Conservation (phyloP, 2,888 invertebrate genomes). For the Scaptomyza cyrtandrae region DNA sequence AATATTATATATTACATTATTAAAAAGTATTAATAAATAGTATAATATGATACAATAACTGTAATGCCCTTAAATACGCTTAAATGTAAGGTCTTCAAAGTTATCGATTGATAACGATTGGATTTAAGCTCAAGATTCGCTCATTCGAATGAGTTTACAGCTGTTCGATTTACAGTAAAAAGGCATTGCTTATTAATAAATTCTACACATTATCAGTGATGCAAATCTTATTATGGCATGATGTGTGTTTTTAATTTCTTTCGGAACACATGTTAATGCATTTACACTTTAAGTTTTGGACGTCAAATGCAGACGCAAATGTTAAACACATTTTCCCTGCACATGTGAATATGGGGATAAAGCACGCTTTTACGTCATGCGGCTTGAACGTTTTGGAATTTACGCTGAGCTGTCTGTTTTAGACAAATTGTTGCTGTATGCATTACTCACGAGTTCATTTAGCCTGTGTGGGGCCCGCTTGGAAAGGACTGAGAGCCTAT, state of each 20-base stretch:
- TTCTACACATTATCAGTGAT: not conserved
- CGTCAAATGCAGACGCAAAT: slow-evolving; percentile 5
- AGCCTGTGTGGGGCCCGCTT: not conserved
- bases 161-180: not conserved
- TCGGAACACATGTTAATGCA: not conserved
- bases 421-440: not conserved
- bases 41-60: too few species aligned
- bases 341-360: not conserved
- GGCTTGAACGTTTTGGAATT: slow-evolving; percentile 25
- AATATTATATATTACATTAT: too few species aligned
- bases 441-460: slow-evolving; percentile 32
- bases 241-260: slow-evolving; percentile 3
- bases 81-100: too few species aligned
- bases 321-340: not conserved
- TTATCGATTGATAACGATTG: too few species aligned
- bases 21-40: too few species aligned
- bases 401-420: slow-evolving; percentile 28
- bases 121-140: not conserved
- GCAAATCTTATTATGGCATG: not conserved
- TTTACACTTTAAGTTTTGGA: not conserved
- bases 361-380: slow-evolving; percentile 4
- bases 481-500: slow-evolving; percentile 7
- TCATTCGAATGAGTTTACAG: not conserved
- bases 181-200: not conserved
- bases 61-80: too few species aligned